Conservation (phyloP, 1,140 invertebrate species). For the Hycleus cichorii region DNA sequence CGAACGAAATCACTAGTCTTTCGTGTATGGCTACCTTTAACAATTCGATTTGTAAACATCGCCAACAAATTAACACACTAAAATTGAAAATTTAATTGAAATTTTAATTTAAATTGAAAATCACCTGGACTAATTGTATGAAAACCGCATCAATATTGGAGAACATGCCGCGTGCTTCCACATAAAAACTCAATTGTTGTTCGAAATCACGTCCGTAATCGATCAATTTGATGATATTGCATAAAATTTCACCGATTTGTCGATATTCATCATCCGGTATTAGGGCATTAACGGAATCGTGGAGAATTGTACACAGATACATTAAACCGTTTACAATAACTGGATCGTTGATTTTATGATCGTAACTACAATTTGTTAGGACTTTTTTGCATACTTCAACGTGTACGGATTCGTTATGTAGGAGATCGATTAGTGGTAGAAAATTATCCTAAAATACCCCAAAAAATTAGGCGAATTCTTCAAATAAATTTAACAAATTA, state of each 20-base stretch:
- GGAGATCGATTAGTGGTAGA: slow-evolving; percentile 80
- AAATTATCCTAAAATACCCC: slow-evolving; percentile 69
- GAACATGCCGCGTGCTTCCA: slow-evolving; percentile 81
- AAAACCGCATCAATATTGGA: slow-evolving; percentile 84
- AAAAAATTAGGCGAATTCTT: slow-evolving; percentile 3
- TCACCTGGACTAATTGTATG: slow-evolving; percentile 74
- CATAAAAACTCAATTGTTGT: slow-evolving; percentile 87
- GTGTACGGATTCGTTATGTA: slow-evolving; percentile 74
- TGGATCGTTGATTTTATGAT: slow-evolving; percentile 59
- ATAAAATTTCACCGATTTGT: slow-evolving; percentile 76
- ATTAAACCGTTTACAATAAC: slow-evolving; percentile 81
- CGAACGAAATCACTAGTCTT: slow-evolving; percentile 79
- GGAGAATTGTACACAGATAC: slow-evolving; percentile 78
- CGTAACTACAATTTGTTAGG: slow-evolving; percentile 53
- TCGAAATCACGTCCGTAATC: slow-evolving; percentile 81
- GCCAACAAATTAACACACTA: slow-evolving; percentile 74
- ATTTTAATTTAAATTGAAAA: neutral
- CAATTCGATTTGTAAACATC: slow-evolving; percentile 63
- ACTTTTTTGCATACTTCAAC: slow-evolving; percentile 80
- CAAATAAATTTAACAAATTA: slow-evolving; percentile 34
- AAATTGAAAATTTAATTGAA: slow-evolving; percentile 20
- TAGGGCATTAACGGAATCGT: slow-evolving; percentile 89
- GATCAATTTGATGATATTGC: slow-evolving; percentile 69
- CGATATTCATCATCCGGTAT: slow-evolving; percentile 89
- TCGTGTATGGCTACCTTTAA: slow-evolving; percentile 69